A percentile compares a stretch with the other conserved stretches of the same genome.
Conservation (phyloP, 2,797 vertebrate species). For the Picus viridis region DNA sequence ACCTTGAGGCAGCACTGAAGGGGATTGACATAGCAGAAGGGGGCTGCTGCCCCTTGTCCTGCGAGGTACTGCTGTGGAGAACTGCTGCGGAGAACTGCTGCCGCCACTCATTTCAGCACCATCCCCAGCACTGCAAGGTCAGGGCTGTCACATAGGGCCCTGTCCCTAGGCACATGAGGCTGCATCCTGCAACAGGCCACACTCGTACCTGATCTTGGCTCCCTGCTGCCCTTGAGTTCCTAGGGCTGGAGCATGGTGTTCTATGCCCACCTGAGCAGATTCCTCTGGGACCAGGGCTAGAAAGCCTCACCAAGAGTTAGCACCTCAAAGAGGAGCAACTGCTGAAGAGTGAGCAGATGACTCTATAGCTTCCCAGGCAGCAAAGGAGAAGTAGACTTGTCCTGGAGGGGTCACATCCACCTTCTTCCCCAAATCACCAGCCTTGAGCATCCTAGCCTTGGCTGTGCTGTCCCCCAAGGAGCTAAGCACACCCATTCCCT, state of each 20-base stretch:
- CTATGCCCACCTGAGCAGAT: rapidly evolving
- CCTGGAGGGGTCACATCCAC: too few species aligned
- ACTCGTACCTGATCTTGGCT: neutral
- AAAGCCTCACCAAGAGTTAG: rapidly evolving
- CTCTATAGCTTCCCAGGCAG: too few species aligned
- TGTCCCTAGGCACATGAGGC: rapidly evolving
- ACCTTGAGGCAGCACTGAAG: conserved; percentile 62
- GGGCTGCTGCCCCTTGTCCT: neutral
- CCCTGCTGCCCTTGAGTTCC: neutral
- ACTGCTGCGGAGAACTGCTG: too few species aligned
- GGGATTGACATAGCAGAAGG: conserved; percentile 61
- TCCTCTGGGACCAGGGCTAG: neutral
- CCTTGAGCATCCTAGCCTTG: rapidly evolving
- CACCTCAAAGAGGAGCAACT: neutral
- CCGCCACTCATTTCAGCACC: neutral
- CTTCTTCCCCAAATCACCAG: too few species aligned
- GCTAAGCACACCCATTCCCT: rapidly evolving
- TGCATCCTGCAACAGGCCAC: rapidly evolving
- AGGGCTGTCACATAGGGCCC: neutral
- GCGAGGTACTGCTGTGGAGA: neutral
- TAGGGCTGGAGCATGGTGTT: rapidly evolving
- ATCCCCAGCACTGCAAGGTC: neutral
- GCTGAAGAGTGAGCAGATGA: rapidly evolving
- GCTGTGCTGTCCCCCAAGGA: neutral
- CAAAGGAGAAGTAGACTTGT: neutral